phyloP scores from a whole-genome alignment of 2,797 vertebrate genomes.

The Nasua narica region DNA sequence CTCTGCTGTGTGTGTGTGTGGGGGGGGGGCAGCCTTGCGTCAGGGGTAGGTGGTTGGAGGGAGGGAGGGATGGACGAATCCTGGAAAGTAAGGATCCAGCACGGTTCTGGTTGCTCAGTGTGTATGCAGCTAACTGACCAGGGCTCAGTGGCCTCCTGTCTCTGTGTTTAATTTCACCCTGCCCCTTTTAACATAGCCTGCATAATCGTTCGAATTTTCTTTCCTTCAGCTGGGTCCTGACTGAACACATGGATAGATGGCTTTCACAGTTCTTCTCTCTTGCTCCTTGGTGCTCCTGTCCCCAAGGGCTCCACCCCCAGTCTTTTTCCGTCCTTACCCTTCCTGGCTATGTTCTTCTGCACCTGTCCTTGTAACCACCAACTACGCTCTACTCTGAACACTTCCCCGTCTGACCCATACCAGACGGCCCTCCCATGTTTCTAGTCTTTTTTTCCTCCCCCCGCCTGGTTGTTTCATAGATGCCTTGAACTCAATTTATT shows the following conservation, averaged over 20 bases:
- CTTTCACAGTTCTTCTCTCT: neutral
- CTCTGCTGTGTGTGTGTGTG: neutral
- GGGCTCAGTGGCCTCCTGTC: neutral
- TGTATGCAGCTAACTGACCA: neutral
- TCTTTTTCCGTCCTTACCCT: neutral
- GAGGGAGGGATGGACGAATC: neutral
- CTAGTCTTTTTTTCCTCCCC: neutral
- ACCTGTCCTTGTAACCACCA: neutral
- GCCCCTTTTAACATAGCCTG: neutral
- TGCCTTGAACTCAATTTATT: neutral
- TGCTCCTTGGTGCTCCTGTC: neutral
- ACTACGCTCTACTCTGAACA: neutral
- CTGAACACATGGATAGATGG: neutral
- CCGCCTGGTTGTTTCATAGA: neutral
- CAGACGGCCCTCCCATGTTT: neutral
- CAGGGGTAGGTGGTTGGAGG: neutral
- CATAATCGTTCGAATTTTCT: neutral
- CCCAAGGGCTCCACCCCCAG: neutral
- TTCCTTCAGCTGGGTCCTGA: neutral
- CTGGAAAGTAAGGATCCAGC: neutral
- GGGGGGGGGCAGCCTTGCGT: neutral
- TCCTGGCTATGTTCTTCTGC: neutral
- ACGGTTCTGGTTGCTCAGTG: rapidly evolving
- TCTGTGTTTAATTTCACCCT: neutral
- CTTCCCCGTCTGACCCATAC: neutral